Evolutionary conservation across 1,140 invertebrate species (phyloP).

Genomic region (Drosophila yakuba): DNA sequence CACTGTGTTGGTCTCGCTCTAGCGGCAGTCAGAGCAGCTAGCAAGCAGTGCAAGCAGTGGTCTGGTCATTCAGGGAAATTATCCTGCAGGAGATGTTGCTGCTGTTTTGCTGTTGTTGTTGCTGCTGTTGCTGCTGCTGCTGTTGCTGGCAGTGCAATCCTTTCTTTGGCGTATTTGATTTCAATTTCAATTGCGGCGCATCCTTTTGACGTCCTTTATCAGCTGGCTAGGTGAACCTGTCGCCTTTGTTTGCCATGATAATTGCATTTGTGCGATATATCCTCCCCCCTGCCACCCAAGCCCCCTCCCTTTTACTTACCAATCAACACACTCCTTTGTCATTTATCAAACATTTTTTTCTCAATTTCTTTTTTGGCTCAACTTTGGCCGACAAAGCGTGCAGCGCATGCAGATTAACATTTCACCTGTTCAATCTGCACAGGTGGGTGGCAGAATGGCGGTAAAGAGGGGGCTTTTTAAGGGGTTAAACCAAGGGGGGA

Average conservation of each 20-base stretch:
- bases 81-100: conserved; percentile 25
- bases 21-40: background rate
- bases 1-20: conserved; percentile 42
- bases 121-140: conserved; percentile 23
- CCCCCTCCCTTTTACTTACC: background rate
- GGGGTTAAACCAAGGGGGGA: background rate
- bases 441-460: conserved; percentile 2
- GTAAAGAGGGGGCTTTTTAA: background rate
- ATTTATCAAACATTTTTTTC: conserved; percentile 74
- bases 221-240: conserved; percentile 61
- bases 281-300: background rate
- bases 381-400: conserved; percentile 77
- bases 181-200: conserved; percentile 80
- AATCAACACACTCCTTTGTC: conserved; percentile 47
- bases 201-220: conserved; percentile 79
- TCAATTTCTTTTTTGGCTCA: conserved; percentile 51
- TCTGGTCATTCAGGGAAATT: conserved; percentile 51
- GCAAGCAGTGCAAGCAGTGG: conserved; percentile 59
- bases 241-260: conserved; percentile 80
- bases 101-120: conserved; percentile 14
- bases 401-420: conserved; percentile 82
- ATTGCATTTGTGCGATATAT: conserved; percentile 73
- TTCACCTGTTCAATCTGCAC: conserved; percentile 64
- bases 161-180: conserved; percentile 73
- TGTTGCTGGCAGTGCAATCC: conserved; percentile 62